phyloP scores from a whole-genome alignment of 2,113 vertebrate genomes.

The Macrotis lagotis region DNA sequence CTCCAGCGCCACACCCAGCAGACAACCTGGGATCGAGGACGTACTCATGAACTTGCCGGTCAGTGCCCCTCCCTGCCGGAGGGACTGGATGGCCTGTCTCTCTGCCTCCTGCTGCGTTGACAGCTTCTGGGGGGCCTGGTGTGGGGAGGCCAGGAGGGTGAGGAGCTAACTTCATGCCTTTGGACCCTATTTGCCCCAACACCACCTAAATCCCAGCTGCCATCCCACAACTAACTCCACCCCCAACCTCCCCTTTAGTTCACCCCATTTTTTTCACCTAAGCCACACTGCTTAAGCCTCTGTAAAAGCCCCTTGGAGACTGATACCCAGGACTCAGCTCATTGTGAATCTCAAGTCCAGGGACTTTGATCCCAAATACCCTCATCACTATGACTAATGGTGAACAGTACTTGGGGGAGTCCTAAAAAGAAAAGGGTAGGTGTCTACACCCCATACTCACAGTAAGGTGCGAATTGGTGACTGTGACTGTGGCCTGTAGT shows the following conservation, averaged over 20 bases:
- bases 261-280: neutral
- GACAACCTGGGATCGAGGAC: slow-evolving; percentile 90
- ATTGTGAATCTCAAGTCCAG: neutral
- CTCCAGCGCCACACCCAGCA: slow-evolving; percentile 87
- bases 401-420: neutral
- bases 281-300: neutral
- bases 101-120: slow-evolving; percentile 92
- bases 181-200: neutral
- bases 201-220: neutral
- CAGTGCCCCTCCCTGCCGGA: slow-evolving; percentile 90
- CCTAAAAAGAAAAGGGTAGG: neutral
- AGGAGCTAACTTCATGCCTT: neutral
- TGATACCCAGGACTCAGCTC: neutral
- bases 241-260: neutral
- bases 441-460: slow-evolving; percentile 80
- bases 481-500: slow-evolving; percentile 89
- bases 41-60: slow-evolving; percentile 94
- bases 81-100: slow-evolving; percentile 88
- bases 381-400: neutral
- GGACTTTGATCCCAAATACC: neutral
- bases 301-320: neutral
- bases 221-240: neutral
- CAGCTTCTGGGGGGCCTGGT: slow-evolving; percentile 90
- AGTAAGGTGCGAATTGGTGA: slow-evolving; percentile 91
- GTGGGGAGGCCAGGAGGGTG: neutral